Evolutionary conservation across 2,797 vertebrate genomes (phyloP).

Genomic region (Glyptemys insculpta): DNA sequence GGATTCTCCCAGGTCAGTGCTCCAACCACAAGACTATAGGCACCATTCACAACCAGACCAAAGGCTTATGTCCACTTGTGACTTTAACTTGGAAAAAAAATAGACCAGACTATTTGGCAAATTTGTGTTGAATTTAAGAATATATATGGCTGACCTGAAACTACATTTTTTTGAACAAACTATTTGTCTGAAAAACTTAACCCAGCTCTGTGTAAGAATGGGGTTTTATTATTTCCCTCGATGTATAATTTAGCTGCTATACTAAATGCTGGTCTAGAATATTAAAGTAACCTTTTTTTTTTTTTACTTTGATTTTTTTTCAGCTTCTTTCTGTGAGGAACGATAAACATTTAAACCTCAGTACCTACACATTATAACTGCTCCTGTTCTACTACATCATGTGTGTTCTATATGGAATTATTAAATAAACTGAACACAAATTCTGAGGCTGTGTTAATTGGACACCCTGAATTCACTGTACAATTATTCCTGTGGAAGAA

Average conservation of each 20-base stretch:
- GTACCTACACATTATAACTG: neutral
- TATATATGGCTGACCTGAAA: neutral
- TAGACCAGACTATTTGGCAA: neutral
- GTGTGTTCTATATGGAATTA: neutral
- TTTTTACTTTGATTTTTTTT: neutral
- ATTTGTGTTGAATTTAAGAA: neutral
- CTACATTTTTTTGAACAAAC: neutral
- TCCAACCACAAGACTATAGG: neutral
- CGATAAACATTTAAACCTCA: neutral
- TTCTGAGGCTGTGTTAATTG: neutral
- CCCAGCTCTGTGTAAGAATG: neutral
- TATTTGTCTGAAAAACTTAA: neutral
- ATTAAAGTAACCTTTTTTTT: neutral
- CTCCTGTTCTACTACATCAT: neutral
- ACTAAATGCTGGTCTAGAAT: neutral
- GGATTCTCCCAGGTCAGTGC: neutral
- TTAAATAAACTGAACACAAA: neutral
- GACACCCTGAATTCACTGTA: neutral
- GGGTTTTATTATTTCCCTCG: neutral
- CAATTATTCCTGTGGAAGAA: neutral
- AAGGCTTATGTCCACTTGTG: neutral
- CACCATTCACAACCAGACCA: neutral
- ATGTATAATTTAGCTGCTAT: neutral
- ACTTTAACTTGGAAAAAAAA: neutral
- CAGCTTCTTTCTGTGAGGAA: conserved; percentile 17